A percentile compares a stretch with the other conserved stretches of the same genome.
Conservation (phyloP, 2,888 invertebrate species). For the Gryllus longicercus region DNA sequence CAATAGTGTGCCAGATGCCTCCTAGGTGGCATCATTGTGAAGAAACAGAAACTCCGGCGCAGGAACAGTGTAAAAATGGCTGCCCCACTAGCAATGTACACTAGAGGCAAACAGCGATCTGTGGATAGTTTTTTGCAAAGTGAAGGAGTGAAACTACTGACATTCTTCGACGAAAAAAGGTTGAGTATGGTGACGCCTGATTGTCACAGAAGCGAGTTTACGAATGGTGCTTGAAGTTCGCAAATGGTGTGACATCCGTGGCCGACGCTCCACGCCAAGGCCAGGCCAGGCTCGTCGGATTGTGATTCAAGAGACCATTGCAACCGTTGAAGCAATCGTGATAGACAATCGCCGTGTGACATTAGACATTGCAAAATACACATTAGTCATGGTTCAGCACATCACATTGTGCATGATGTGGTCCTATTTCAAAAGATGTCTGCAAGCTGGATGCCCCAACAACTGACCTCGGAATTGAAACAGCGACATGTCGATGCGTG, state of each 20-base stretch:
- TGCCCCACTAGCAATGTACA: background rate
- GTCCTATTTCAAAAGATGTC: background rate
- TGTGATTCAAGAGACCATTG: background rate
- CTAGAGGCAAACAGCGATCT: background rate
- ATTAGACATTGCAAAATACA: background rate
- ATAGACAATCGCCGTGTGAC: background rate
- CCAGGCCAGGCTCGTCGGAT: conserved; percentile 25
- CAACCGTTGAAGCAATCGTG: conserved; percentile 21
- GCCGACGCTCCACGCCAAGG: conserved; percentile 22
- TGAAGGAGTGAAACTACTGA: conserved; percentile 5
- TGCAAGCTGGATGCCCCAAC: background rate
- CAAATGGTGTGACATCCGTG: conserved; percentile 22
- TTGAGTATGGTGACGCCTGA: background rate
- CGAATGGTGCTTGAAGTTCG: conserved; percentile 26
- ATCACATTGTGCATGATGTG: background rate
- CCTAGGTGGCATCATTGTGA: background rate
- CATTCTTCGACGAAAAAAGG: background rate
- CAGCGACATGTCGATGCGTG: background rate
- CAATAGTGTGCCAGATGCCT: background rate
- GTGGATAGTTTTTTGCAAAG: background rate
- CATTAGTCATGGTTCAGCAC: background rate
- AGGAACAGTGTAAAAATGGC: background rate
- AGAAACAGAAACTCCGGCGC: background rate
- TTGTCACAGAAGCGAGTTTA: conserved; percentile 21
- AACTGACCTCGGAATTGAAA: too few species aligned